Evolutionary conservation across 1,140 invertebrate genomes (phyloP).

Genomic region (Drosophila tropicalis): DNA sequence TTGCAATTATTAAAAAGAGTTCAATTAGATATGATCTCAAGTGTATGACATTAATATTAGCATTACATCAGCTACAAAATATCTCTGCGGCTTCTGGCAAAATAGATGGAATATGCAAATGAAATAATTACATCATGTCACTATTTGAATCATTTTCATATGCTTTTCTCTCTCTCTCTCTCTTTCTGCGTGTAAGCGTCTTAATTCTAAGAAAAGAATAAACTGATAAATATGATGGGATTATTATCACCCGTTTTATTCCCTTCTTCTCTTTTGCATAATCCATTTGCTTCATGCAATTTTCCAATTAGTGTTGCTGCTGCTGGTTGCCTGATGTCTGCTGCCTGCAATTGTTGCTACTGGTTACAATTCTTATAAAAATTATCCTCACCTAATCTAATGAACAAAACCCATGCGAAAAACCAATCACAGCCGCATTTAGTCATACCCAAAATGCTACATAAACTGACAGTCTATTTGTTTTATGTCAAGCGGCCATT

Average conservation of each 20-base stretch:
- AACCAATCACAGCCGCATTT: constrained; percentile 68
- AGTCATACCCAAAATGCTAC: constrained; percentile 75
- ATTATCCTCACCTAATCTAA: constrained; percentile 30
- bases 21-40: constrained; percentile 32
- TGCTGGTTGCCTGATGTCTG: no score
- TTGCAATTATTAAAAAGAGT: constrained; percentile 38
- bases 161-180: neutral
- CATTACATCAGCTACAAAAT: constrained; percentile 66
- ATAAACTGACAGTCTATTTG: constrained; percentile 80
- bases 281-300: constrained; percentile 7
- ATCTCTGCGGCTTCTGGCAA: constrained; percentile 7
- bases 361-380: constrained; percentile 5
- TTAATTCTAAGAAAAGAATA: no score
- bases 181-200: no score
- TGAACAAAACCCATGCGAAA: constrained; percentile 47
- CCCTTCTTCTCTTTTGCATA: neutral
- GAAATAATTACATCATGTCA: neutral
- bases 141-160: no score
- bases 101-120: neutral
- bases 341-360: constrained; percentile 1
- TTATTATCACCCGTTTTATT: neutral
- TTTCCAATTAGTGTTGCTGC: constrained; percentile 7
- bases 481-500: constrained; percentile 70
- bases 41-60: constrained; percentile 59
- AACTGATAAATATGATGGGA: neutral